Evolutionary conservation across 2,113 vertebrate species (phyloP).

Genomic region (Crotalus tigris): DNA sequence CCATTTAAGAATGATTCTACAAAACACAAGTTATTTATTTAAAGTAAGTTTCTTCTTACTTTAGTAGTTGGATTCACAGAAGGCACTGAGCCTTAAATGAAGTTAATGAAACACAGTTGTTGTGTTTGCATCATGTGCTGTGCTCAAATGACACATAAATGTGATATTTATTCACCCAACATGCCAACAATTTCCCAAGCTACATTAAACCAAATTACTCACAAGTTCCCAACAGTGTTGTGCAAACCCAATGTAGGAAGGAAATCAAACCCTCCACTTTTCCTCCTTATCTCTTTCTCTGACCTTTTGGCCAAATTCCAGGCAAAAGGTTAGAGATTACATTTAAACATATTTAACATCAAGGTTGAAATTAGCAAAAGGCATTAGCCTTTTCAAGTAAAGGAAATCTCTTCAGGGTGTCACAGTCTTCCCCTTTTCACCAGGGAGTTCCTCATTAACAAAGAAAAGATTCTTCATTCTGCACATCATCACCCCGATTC

Average conservation of each 20-base stretch:
- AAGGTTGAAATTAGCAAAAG: background rate
- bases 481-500: background rate
- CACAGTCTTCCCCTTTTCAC: background rate
- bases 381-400: background rate
- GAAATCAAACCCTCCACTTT: too few species aligned
- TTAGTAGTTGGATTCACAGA: background rate
- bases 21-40: background rate
- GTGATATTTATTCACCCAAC: background rate
- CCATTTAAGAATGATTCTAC: background rate
- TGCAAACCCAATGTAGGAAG: background rate
- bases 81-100: background rate
- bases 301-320: too few species aligned
- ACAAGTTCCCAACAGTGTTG: background rate
- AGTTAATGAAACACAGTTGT: background rate
- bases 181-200: background rate
- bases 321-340: too few species aligned
- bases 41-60: background rate
- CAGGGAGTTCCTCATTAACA: background rate
- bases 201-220: background rate
- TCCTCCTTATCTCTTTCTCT: too few species aligned
- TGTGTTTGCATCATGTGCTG: background rate
- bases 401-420: background rate
- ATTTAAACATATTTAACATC: background rate
- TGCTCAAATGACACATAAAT: background rate
- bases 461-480: background rate